phyloP scores from a whole-genome alignment of 2,113 vertebrate species.

The Motacilla tschutschensis region DNA sequence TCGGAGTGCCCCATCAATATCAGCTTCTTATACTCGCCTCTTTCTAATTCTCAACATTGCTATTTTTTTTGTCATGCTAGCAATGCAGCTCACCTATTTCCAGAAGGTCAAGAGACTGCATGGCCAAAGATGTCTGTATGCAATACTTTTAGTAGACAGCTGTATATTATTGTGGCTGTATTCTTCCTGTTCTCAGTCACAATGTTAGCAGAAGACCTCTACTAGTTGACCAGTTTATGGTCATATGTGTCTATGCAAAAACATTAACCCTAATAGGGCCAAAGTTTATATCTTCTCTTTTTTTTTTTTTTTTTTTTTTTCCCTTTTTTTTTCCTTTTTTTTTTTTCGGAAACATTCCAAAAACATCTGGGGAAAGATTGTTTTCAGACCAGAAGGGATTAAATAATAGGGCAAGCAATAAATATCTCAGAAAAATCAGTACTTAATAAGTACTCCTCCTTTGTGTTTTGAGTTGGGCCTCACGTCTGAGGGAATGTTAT shows the following conservation, averaged over 20 bases:
- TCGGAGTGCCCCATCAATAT: constrained; percentile 70
- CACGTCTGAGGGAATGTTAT: constrained; percentile 17
- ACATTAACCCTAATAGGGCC: constrained; percentile 51
- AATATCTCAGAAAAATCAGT: constrained; percentile 28
- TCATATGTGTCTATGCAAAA: constrained; percentile 62
- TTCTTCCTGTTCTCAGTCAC: constrained; percentile 89
- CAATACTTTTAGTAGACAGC: constrained; percentile 87
- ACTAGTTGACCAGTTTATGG: constrained; percentile 49
- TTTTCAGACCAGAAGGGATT: constrained; percentile 5
- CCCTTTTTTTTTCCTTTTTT: no score
- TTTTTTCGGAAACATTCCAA: constrained; percentile 49
- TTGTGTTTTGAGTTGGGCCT: not conserved
- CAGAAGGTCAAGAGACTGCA: constrained; percentile 87
- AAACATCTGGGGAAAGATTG: not conserved
- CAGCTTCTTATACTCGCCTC: constrained; percentile 86
- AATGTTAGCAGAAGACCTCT: constrained; percentile 79
- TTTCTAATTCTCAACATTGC: constrained; percentile 94
- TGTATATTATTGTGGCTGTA: constrained; percentile 92
- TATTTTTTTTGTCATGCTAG: constrained; percentile 91
- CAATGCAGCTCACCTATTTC: constrained; percentile 88
- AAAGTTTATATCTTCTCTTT: constrained; percentile 22
- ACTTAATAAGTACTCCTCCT: not conserved
- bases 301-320: not conserved
- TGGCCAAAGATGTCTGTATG: constrained; percentile 90
- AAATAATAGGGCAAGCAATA: not conserved